Evolutionary conservation across 2,797 vertebrate genomes (phyloP).

Genomic region (Neomorphus geoffroyi): DNA sequence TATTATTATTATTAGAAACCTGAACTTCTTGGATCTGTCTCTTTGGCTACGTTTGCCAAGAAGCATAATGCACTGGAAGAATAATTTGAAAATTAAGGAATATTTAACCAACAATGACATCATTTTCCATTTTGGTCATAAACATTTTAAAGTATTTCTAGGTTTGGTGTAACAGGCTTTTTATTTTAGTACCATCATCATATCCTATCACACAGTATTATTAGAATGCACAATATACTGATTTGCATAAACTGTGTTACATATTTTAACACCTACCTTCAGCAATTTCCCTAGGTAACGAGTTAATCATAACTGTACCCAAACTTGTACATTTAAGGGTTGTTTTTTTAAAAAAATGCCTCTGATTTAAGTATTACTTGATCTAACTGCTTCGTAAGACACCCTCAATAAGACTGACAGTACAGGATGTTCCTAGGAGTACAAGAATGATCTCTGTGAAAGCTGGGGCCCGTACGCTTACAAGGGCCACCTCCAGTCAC

Average conservation of each 20-base stretch:
- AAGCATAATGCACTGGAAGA: background rate
- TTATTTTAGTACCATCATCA: background rate
- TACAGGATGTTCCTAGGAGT: background rate
- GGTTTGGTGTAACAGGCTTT: background rate
- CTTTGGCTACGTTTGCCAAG: background rate
- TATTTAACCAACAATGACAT: background rate
- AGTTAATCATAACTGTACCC: background rate
- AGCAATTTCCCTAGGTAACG: background rate
- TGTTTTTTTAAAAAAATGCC: background rate
- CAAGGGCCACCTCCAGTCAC: background rate
- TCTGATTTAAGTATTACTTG: background rate
- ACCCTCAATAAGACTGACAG: background rate
- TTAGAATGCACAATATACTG: background rate
- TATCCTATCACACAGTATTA: background rate
- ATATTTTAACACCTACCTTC: background rate
- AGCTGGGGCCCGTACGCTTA: background rate
- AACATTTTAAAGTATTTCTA: background rate
- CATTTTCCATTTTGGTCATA: background rate
- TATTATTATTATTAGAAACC: background rate
- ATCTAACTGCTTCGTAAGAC: background rate
- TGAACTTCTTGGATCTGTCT: background rate
- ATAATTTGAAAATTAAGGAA: slow-evolving; percentile 34
- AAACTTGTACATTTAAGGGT: background rate
- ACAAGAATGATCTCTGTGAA: background rate
- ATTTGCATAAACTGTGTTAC: background rate